phyloP scores from a whole-genome alignment of 2,888 invertebrate species.

The Cyrtodaria siliqua region DNA sequence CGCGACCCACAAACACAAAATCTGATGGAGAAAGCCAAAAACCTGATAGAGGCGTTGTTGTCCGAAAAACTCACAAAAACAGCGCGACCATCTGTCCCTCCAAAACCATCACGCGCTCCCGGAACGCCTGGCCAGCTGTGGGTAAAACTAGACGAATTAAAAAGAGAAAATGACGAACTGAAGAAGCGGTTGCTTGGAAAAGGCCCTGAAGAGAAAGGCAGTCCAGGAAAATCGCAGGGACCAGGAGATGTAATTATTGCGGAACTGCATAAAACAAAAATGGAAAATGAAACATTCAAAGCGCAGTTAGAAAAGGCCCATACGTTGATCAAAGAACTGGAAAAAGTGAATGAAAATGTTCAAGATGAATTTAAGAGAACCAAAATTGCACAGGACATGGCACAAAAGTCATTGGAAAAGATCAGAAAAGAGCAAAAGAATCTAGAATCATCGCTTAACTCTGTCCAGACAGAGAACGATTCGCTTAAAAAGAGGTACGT shows the following conservation, averaged over 20 bases:
- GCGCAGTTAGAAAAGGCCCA: slow-evolving; percentile 73
- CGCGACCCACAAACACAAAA: slow-evolving; percentile 79
- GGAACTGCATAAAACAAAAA: slow-evolving; percentile 73
- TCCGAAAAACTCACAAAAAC: slow-evolving; percentile 64
- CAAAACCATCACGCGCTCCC: slow-evolving; percentile 55
- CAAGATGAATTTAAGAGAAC: slow-evolving; percentile 79
- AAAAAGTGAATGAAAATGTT: slow-evolving; percentile 66
- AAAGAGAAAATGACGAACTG: slow-evolving; percentile 80
- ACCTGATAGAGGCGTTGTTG: slow-evolving; percentile 69
- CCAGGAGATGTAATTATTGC: slow-evolving; percentile 76
- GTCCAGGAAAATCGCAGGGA: slow-evolving; percentile 69
- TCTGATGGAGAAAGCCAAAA: slow-evolving; percentile 78
- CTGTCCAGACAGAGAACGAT: slow-evolving; percentile 77
- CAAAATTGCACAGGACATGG: slow-evolving; percentile 75
- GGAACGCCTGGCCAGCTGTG: slow-evolving; percentile 82
- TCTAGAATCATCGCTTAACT: slow-evolving; percentile 71
- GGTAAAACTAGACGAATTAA: slow-evolving; percentile 82
- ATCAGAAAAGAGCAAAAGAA: slow-evolving; percentile 75
- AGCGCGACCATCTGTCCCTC: slow-evolving; percentile 55
- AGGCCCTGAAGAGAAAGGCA: slow-evolving; percentile 67
- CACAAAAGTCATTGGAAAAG: slow-evolving; percentile 76
- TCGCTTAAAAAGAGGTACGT: slow-evolving; percentile 76
- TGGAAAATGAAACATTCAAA: slow-evolving; percentile 74
- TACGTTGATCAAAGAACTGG: slow-evolving; percentile 74
- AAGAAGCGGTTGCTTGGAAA: slow-evolving; percentile 65